Conservation (phyloP, 1,140 invertebrate genomes). For the Lordiphosa clarofinis region DNA sequence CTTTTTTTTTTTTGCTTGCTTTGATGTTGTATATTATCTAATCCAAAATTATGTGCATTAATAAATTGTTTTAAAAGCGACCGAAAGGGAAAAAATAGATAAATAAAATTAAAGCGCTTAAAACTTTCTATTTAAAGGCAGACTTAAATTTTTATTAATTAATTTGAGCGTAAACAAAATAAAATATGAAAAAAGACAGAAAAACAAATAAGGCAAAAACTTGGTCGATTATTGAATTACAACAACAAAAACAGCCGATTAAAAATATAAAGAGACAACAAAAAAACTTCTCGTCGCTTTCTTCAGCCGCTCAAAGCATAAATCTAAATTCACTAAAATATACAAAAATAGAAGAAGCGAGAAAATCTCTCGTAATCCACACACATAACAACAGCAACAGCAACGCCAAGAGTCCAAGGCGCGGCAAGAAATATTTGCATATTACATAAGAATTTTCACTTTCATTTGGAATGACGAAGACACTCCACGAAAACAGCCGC, state of each 20-base stretch:
- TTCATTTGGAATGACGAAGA: slow-evolving; percentile 42
- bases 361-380: slow-evolving; percentile 49
- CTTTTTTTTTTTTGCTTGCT: not conserved
- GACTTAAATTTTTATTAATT: slow-evolving; percentile 52
- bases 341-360: not conserved
- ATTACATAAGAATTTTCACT: slow-evolving; percentile 61
- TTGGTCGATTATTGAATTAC: not conserved
- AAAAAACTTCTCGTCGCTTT: slow-evolving; percentile 33
- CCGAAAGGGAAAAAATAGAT: too few relatives aligned
- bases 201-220: slow-evolving; percentile 7
- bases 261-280: slow-evolving; percentile 1
- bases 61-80: slow-evolving; percentile 44
- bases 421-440: slow-evolving; percentile 51
- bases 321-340: slow-evolving; percentile 33
- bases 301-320: slow-evolving; percentile 24
- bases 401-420: slow-evolving; percentile 28
- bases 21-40: slow-evolving; percentile 29
- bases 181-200: slow-evolving; percentile 32
- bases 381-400: slow-evolving; percentile 1
- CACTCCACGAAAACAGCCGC: not conserved
- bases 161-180: slow-evolving; percentile 25
- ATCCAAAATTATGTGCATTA: slow-evolving; percentile 49
- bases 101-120: too few relatives aligned
- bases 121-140: slow-evolving; percentile 46
- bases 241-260: slow-evolving; percentile 9